These are phyloP conservation scores for Okapia johnstoni DNA, from an alignment of 2,113 vertebrate species.

Conservation along the genomic window DNA sequence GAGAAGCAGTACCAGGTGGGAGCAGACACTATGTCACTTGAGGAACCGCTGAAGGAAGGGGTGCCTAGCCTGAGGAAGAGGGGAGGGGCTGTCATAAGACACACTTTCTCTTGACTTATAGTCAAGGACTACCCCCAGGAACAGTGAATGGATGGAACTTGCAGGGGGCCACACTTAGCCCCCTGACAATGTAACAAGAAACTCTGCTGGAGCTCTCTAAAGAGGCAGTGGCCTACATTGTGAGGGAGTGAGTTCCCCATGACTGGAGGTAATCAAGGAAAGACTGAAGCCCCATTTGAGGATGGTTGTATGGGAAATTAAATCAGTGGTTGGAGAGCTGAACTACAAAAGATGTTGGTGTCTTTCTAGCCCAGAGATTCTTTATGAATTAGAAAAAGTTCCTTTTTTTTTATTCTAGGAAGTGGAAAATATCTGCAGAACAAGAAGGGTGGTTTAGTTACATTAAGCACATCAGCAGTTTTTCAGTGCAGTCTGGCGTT, in stretches of 20 bases:
- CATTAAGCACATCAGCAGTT: neutral
- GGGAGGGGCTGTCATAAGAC: neutral
- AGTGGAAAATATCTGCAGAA: neutral
- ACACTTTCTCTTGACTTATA: neutral
- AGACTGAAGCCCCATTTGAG: neutral
- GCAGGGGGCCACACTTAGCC: neutral
- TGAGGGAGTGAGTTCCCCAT: neutral
- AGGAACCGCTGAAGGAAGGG: neutral
- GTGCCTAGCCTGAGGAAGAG: neutral
- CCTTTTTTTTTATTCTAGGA: neutral
- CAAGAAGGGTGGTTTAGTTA: neutral
- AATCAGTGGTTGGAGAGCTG: neutral
- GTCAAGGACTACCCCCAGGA: neutral
- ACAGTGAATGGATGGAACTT: neutral
- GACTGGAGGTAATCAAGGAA: neutral
- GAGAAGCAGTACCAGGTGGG: neutral
- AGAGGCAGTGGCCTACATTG: rapidly evolving
- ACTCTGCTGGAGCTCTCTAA: neutral
- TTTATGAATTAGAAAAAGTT: neutral
- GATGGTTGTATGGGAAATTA: neutral
- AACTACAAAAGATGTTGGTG: neutral
- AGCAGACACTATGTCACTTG: neutral
- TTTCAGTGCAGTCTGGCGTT: neutral
- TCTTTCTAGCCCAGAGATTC: neutral
- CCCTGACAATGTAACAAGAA: neutral